phyloP scores from a whole-genome alignment of 1,140 invertebrate species.

The Drosophila truncata region DNA sequence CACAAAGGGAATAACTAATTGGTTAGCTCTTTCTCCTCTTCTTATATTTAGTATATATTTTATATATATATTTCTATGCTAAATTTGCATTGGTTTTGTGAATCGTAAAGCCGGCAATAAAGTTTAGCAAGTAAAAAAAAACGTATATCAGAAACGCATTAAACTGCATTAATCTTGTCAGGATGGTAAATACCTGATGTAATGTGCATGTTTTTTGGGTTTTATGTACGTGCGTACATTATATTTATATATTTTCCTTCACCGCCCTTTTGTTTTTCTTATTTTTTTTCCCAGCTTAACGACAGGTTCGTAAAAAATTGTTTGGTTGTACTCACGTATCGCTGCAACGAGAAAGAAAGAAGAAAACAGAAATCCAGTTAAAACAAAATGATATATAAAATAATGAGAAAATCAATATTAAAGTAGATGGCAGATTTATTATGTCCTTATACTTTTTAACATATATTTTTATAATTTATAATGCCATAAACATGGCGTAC shows the following conservation, averaged over 20 bases:
- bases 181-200: constrained; percentile 59
- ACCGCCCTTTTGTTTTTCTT: constrained; percentile 35
- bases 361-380: constrained; percentile 20
- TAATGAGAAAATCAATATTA: constrained; percentile 36
- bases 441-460: background rate
- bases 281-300: constrained; percentile 9
- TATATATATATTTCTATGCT: background rate
- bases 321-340: constrained; percentile 71
- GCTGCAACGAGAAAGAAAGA: constrained; percentile 61
- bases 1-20: constrained; percentile 24
- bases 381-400: constrained; percentile 5
- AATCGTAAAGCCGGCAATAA: constrained; percentile 40
- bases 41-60: background rate
- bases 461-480: background rate
- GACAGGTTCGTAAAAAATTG: constrained; percentile 31
- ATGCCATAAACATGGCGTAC: background rate
- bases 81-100: constrained; percentile 4
- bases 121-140: constrained; percentile 13
- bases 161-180: constrained; percentile 52
- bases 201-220: constrained; percentile 37
- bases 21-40: background rate
- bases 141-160: constrained; percentile 43
- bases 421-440: constrained; percentile 18
- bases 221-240: constrained; percentile 23
- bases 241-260: constrained; percentile 36